Base-by-base conservation (phyloP, 2,113 vertebrate genomes). In the Sterrhoptilus dennistouni region DNA sequence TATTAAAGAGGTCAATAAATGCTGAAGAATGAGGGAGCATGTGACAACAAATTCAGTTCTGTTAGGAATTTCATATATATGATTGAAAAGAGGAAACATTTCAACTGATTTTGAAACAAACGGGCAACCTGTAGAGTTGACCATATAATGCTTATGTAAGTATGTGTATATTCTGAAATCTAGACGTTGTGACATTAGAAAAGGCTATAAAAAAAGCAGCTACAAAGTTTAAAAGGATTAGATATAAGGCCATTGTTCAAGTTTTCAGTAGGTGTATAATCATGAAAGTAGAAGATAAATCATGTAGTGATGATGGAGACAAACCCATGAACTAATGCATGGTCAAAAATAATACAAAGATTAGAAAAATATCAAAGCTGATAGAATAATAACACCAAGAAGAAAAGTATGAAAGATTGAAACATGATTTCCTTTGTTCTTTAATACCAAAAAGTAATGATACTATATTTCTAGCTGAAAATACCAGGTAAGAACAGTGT, bases 301-400 rank as follows among this genome's bases (percentile, higher is more conserved):
- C 22, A n/a, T n/a, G 27, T 12, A 49, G 53, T 60, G 28, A 71
- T 36, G 49, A 80, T 61, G 79, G 42, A 94, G 11, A 64, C 29
- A 76, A 93, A 79, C n/a, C 40, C 20, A 44, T 61, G 47, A 78
- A 78, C 4, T 12, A 78, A 71, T n/a, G 11, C 4, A 72, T 24
- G 61, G 49, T 87, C 22, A 93, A 93, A 87, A 89, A 71, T 84
- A 76, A 56, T 52, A 35, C 3, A 50, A 72, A 75, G 2, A 2
- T 47, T 64, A 60, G 15, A 78, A 80, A 95, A 96, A 82, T 47
- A 87, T 42, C 15, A 92, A 89, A 94, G 33, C 2, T 59, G 21
- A 63, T 78, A 31, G 50, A 28, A 78, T 23, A 61, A 27, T 80
- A 78, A 20, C 10, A 54, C 29, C 27, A 66, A 78, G 54, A 61